A percentile compares a stretch with the other conserved stretches of the same genome.
Conservation (phyloP, 2,888 invertebrate species). For the Drosophila pseudotakahashii region DNA sequence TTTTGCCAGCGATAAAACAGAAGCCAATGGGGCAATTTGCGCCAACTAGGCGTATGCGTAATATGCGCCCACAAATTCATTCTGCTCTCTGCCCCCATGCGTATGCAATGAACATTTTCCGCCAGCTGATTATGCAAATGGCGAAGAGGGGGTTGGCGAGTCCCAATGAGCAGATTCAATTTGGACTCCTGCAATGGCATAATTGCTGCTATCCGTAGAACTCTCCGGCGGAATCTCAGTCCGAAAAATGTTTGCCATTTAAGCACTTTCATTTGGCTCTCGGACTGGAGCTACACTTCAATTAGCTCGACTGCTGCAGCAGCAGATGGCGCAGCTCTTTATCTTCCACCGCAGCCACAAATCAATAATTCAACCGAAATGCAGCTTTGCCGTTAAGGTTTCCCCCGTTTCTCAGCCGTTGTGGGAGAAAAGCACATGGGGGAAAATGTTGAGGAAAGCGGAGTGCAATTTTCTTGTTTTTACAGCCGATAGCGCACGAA, state of each 20-base stretch:
- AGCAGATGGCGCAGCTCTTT: conserved; percentile 38
- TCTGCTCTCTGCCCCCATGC: conserved; percentile 20
- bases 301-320: conserved; percentile 28
- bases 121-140: conserved; percentile 40
- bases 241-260: conserved; percentile 8
- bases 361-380: conserved; percentile 48
- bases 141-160: not conserved
- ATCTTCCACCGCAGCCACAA: conserved; percentile 45
- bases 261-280: not conserved
- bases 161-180: conserved; percentile 22
- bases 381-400: conserved; percentile 31
- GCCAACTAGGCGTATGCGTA: conserved; percentile 54
- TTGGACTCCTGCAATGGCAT: conserved; percentile 32
- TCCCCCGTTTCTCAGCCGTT: not conserved
- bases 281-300: conserved; percentile 21
- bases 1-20: conserved; percentile 63
- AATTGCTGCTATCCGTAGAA: conserved; percentile 25
- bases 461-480: conserved; percentile 20
- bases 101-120: conserved; percentile 42
- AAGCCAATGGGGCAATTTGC: conserved; percentile 47
- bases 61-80: conserved; percentile 10
- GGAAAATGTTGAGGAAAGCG: conserved; percentile 12
- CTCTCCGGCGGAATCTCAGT: not conserved
- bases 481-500: conserved; percentile 21
- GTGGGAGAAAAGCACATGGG: conserved; percentile 22